Evolutionary conservation across 2,888 invertebrate genomes (phyloP), one percentile per base, ranked within the genome.

Genomic region (Orthosia gothica): DNA sequence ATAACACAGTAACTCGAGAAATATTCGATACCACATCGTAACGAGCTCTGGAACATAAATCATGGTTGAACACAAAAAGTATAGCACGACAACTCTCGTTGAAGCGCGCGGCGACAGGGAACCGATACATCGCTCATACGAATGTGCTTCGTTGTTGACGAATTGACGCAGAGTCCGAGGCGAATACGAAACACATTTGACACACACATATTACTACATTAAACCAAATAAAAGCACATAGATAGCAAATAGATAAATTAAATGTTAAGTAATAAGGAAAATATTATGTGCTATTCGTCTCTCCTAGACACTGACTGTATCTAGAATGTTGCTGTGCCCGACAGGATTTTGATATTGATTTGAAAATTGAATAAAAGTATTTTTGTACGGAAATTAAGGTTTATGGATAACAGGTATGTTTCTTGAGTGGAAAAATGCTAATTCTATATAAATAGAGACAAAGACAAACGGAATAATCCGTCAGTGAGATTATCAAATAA

Each of bases 41-140:
- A 71, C 77, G 55, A 70, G 47, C 20, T 49, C 13, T 18, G 32
- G 23, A 58, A 69, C 65, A 72, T 81, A 81, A 81, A 81, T 83
- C 82, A 74, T 74, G 57, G 63, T 52, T 45, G 63, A 61, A 63
- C 57, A 59, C 47, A 74, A 74, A 70, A 84, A 77, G 55, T 59
- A 55, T 26, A 74, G 55, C 73, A 16, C 23, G 52, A 18, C 62
- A 32, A 49, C 52, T 58, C 26, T 47, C 32, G 47, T 26, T 5
- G 66, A 84, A 80, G 71, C 72, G 66, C 55, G 73, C 61, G 76
- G 64, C 68, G 72, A 67, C 61, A 55, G 62, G 55, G 50, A 63
- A 55, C 57, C 55, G 59, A 84, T 70, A 73, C 67, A 54, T 64
- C 66, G 73, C 20, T 62, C 72, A 82, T 81, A 75, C 73, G 75